Evolutionary conservation across 2,113 vertebrate genomes (phyloP), one percentile per base, ranked within the genome.

Genomic region (Rhinolophus sinicus): DNA sequence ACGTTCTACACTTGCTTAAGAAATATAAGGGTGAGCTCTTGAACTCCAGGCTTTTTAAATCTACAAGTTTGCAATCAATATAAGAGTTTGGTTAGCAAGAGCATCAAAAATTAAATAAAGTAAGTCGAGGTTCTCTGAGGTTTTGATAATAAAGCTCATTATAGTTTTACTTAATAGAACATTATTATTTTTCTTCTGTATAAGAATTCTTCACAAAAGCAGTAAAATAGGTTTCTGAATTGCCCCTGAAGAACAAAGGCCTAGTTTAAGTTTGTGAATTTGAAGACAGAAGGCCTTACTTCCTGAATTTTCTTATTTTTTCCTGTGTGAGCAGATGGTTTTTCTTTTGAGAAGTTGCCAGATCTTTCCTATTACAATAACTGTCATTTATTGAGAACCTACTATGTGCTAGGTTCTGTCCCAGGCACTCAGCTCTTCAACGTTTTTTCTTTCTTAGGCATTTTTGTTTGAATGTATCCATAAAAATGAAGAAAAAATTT

Each of bases 401-500:
- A 97, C 95, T 97, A n/a, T 97, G 93, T 38, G 82, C 89, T 33
- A 50, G 73, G 35, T 60, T 96, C 84, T 90, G 16, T 58, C 56
- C 38, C 19, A 80, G 83, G 24, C 38, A 40, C 30, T 65, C 33
- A 52, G 5, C 40, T 82, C 62, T 77, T 88, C 50, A 56, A 22
- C 69, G 19, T 93, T 90, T 72, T 86, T 81, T 77, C 84, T 90
- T 78, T 33, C 47, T 77, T 88, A 58, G 56, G 44, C 1, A 75
- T 95, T 97, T 98, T 98, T 97, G 96, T 96, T 97, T 98, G 96
- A 97, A 97, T 96, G 64, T 93, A 80, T 97, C 93, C 93, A 56
- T 98, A 84, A 96, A 98, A 96, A 97, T 88, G 96, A 96, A 97
- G 96, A 98, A 97, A 98, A 98, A 98, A 95, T 97, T 97, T 93